A percentile compares a stretch with the other conserved stretches of the same genome.
These are phyloP conservation scores for Platygyra sinensis DNA, from an alignment of 64 coral and sea anemone species.

Conservation along the genomic window DNA sequence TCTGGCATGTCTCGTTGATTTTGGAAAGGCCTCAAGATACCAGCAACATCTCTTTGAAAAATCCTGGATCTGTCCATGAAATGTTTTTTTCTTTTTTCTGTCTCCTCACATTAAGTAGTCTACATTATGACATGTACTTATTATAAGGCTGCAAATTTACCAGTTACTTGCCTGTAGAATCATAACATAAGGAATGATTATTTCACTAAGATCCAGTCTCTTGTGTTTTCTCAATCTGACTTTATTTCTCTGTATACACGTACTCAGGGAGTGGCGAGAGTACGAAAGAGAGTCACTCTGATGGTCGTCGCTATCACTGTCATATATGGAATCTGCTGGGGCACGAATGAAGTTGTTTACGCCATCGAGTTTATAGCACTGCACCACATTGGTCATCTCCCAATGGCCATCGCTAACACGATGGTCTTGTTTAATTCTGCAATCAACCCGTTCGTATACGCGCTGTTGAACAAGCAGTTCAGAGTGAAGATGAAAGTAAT, in stretches of 20 bases:
- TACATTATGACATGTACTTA: too few relatives aligned
- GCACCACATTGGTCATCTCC: not conserved
- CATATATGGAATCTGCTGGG: conserved; percentile 24
- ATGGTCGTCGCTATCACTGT: conserved; percentile 48
- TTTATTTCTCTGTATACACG: not conserved
- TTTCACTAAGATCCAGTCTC: not conserved
- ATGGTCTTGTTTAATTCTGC: conserved; percentile 47
- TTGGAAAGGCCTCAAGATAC: too few relatives aligned
- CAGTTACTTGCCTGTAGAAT: too few relatives aligned
- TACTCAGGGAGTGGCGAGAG: conserved; percentile 17
- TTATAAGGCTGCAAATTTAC: too few relatives aligned
- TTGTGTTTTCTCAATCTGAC: not conserved
- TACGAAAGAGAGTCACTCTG: conserved; percentile 31
- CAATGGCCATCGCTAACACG: conserved; percentile 1
- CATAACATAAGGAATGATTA: not conserved
- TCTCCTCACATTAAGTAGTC: too few relatives aligned
- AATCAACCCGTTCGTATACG: conserved; percentile 57
- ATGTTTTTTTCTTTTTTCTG: too few relatives aligned
- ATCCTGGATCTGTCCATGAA: too few relatives aligned
- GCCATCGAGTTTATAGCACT: not conserved
- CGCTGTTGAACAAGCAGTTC: conserved; percentile 38
- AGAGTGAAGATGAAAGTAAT: conserved; percentile 6
- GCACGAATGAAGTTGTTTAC: conserved; percentile 16
- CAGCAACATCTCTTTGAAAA: too few relatives aligned
- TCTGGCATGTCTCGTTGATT: too few relatives aligned